These are phyloP conservation scores for Archips xylosteana DNA, from an alignment of 2,888 invertebrate genomes.

Conservation along the genomic window DNA sequence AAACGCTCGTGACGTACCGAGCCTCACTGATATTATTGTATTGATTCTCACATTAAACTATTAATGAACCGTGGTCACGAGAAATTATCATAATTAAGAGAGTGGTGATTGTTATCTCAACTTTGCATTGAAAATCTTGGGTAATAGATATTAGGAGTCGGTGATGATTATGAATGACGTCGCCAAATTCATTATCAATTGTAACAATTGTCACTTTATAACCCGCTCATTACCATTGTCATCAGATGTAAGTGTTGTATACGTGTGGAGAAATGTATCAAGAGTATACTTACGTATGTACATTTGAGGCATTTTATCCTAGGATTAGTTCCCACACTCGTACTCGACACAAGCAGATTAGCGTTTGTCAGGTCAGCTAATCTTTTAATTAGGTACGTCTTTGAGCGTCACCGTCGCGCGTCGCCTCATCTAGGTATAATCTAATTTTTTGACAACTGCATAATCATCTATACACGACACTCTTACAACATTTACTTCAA, in stretches of 20 bases:
- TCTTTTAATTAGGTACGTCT: constrained; percentile 61
- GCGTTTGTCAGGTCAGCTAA: constrained; percentile 62
- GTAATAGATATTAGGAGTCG: not conserved
- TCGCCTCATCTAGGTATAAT: constrained; percentile 35
- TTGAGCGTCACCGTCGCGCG: constrained; percentile 50
- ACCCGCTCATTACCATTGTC: constrained; percentile 13
- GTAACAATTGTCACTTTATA: constrained; percentile 17
- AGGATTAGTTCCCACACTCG: constrained; percentile 62
- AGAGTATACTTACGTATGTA: constrained; percentile 45
- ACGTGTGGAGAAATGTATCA: constrained; percentile 7
- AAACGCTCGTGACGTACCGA: constrained; percentile 43
- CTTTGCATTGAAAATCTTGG: not conserved
- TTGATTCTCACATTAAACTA: constrained; percentile 28
- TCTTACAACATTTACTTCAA: no score
- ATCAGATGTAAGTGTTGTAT: constrained; percentile 5
- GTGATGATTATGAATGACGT: constrained; percentile 4
- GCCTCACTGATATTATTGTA: constrained; percentile 42
- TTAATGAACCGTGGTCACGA: constrained; percentile 55
- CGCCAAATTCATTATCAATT: constrained; percentile 14
- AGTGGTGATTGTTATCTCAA: not conserved
- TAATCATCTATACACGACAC: no score
- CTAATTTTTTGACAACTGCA: no score
- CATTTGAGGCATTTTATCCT: constrained; percentile 55
- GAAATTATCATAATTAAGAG: constrained; percentile 41
- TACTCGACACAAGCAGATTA: constrained; percentile 59